Evolutionary conservation across 2,113 vertebrate genomes (phyloP).

Genomic region (Junco hyemalis): DNA sequence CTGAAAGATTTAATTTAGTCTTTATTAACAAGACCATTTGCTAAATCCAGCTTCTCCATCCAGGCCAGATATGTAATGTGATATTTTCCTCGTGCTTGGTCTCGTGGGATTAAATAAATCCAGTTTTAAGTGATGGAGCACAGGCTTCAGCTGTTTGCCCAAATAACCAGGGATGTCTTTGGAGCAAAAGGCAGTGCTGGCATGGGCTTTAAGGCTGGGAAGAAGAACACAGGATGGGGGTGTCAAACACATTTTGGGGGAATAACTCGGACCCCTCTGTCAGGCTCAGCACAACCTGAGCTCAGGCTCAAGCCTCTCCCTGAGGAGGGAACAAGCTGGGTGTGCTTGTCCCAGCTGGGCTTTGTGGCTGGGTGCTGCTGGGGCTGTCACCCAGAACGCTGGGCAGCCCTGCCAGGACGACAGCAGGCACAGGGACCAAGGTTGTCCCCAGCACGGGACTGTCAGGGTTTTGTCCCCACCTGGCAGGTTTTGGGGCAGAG

Average conservation of each 20-base stretch:
- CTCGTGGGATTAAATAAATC: slow-evolving; percentile 1
- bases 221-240: background rate
- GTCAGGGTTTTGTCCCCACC: background rate
- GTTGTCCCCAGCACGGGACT: background rate
- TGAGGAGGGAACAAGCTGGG: background rate
- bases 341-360: background rate
- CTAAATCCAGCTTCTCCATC: slow-evolving; percentile 21
- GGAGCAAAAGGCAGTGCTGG: accelerated
- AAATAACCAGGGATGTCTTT: background rate
- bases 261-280: background rate
- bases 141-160: slow-evolving; percentile 39
- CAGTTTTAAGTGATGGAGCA: slow-evolving; percentile 15
- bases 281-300: background rate
- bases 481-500: background rate
- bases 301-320: background rate
- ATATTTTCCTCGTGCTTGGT: background rate
- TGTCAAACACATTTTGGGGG: accelerated
- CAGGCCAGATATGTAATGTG: background rate
- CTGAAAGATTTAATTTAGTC: background rate
- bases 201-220: background rate
- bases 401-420: background rate
- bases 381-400: accelerated
- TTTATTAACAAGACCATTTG: slow-evolving; percentile 30
- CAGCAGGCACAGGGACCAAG: accelerated
- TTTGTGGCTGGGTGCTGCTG: background rate